Base-by-base conservation (phyloP, 1,140 invertebrate genomes). In the Aphis gossypii region DNA sequence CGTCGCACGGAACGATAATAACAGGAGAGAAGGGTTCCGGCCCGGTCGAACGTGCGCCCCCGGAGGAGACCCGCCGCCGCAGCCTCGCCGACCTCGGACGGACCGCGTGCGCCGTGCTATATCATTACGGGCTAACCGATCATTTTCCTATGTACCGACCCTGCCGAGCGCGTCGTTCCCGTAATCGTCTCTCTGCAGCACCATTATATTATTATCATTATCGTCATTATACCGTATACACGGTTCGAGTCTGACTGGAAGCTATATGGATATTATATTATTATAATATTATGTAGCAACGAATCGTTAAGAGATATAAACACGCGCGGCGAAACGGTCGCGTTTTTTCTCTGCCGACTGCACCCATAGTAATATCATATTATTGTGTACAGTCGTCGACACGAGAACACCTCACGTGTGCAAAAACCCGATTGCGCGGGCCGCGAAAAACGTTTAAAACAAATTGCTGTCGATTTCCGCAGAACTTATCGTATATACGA, bases 31-130 rank as follows among this genome's bases (percentile, higher is more conserved):
- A 87, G 84, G 84, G 54, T 76, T 14, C 90, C 90, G 44, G 44
- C 60, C 60, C 46, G 68, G 76, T 83, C 91, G 91, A 92, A 93
- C 92, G 82, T 86, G 91, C 76, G 48, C 88, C 51, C 88, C 60
- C 60, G 60, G 60, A 76, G 60, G 14, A 76, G 60, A 76, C 60
- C 60, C 30, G 30, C 60, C 60, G 30, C 30, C 60, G 1, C 54
- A 23, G 23, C 56, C 56, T 23, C 23, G 8, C 56, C 56, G 56
- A 25, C 56, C 56, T 1, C 60, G 30, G 30, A 76, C 18, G 30
- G 60, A 68, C 60, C 60, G 60, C 30, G 60, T 68, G 60, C 60
- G 30, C 60, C 14, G n/a, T n/a, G 60, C 60, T 76, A 76, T 76
- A n/a, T 76, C 18, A 76, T 76, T 76, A 76, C 60, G 30, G 60